These are phyloP conservation scores for Podabrus alpinus DNA, from an alignment of 2,888 invertebrate species.

Conservation along the genomic window DNA sequence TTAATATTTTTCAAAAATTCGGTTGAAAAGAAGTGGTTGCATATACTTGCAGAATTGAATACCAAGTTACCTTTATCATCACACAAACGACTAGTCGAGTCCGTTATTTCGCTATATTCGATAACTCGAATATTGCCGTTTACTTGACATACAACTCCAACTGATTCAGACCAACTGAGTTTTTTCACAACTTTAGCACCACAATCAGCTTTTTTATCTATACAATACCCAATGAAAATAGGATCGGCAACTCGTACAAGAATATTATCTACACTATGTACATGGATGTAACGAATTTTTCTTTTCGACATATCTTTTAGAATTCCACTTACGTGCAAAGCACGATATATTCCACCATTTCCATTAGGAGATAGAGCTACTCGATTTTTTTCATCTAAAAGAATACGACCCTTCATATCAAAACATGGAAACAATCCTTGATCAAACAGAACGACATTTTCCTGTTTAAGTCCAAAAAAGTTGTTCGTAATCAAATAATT, in stretches of 20 bases:
- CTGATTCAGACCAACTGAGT: constrained; percentile 86
- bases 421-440: constrained; percentile 95
- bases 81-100: constrained; percentile 79
- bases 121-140: constrained; percentile 89
- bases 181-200: constrained; percentile 97
- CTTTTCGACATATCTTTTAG: constrained; percentile 78
- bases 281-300: constrained; percentile 88
- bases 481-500: constrained; percentile 79
- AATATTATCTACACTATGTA: constrained; percentile 98
- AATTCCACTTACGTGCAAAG: constrained; percentile 74
- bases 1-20: constrained; percentile 81
- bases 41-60: constrained; percentile 96
- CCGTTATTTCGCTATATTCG: constrained; percentile 95
- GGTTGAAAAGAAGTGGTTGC: constrained; percentile 94
- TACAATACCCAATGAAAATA: constrained; percentile 92
- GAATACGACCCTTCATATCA: constrained; percentile 89
- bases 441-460: constrained; percentile 85
- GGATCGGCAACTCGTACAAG: constrained; percentile 98
- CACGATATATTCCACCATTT: constrained; percentile 85
- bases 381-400: constrained; percentile 79
- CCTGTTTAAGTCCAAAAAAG: constrained; percentile 83
- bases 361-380: constrained; percentile 91
- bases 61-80: constrained; percentile 79
- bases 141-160: constrained; percentile 94
- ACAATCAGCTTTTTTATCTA: constrained; percentile 87